Evolutionary conservation across 2,797 vertebrate species (phyloP), one percentile per base, ranked within the genome.

Genomic region (Artibeus jamaicensis): DNA sequence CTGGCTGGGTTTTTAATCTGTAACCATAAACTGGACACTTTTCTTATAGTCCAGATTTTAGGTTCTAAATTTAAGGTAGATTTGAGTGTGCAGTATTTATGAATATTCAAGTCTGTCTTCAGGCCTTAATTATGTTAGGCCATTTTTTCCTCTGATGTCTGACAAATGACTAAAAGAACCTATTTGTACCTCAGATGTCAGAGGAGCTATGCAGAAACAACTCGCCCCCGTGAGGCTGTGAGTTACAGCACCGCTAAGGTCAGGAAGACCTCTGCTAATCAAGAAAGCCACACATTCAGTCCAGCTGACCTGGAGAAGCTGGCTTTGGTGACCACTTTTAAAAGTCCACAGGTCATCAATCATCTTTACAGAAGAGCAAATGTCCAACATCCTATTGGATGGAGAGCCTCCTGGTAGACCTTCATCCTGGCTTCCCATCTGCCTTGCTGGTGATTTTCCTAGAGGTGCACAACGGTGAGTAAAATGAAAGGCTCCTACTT

Each of bases 211-310:
- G 96, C 87, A 97, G 93, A 96, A 98, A 98, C 96, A 97, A 90
- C 88, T 97, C 93, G 98, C 97, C 90, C 97, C 92, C 42, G 81
- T 94, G 57, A 97, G 94, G 96, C 39, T 95, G n/a, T 65, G 62
- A 97, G 92, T 97, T 93, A 96, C 24, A 24, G 3, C 86, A 92
- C 76, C 97, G 94, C 91, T 97, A 97, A 97, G 98, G 98, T 98
- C 98, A 97, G 78, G 97, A 78, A 98, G 98, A 98, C 96, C 96
- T 98, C 96, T 93, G 93, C 62, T 98, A 88, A 98, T 93, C 91
- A 96, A 93, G 86, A 95, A 96, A 97, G 93, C 55, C 53, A 95
- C 89, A 71, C 7, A 85, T 48, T 86, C 86, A 2, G 53, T 92
- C 74, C 84, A 74, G 70, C 85, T 92, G 82, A 55, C 77, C 92